Percentiles rank a stretch among this genome's conserved stretches.
phyloP scores from a whole-genome alignment of 1,140 invertebrate genomes.

The Drosophila kikkawai region DNA sequence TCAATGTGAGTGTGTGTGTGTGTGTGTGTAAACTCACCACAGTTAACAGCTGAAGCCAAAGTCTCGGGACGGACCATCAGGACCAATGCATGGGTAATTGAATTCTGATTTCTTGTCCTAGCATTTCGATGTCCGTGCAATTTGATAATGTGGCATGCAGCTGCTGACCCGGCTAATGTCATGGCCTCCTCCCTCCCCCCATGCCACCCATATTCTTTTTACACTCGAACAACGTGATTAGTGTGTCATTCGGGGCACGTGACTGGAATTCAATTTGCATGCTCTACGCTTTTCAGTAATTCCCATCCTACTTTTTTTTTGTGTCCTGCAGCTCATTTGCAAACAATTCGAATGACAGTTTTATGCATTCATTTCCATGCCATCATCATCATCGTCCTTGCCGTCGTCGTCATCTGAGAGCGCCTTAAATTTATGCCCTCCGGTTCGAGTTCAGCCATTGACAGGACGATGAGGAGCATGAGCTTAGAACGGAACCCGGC shows the following conservation, averaged over 20 bases:
- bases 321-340: constrained; percentile 56
- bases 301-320: constrained; percentile 28
- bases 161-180: constrained; percentile 60
- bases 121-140: constrained; percentile 40
- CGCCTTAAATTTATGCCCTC: constrained; percentile 33
- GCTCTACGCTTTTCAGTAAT: constrained; percentile 32
- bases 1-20: constrained; percentile 12
- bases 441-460: constrained; percentile 21
- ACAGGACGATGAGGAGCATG: background rate
- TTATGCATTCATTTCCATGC: constrained; percentile 49
- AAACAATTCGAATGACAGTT: constrained; percentile 64
- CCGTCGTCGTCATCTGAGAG: constrained; percentile 1
- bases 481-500: constrained; percentile 6
- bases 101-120: constrained; percentile 71
- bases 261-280: constrained; percentile 66
- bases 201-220: constrained; percentile 6
- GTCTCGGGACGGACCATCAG: constrained; percentile 14
- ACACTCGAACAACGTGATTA: constrained; percentile 56
- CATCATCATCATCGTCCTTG: constrained; percentile 18
- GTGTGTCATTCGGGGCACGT: constrained; percentile 70
- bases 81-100: constrained; percentile 62
- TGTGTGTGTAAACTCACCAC: constrained; percentile 64
- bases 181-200: background rate
- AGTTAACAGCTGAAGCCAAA: constrained; percentile 45
- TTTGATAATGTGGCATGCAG: constrained; percentile 71